Base-by-base conservation (phyloP, 2,888 invertebrate genomes). In the Brachycybe producta region DNA sequence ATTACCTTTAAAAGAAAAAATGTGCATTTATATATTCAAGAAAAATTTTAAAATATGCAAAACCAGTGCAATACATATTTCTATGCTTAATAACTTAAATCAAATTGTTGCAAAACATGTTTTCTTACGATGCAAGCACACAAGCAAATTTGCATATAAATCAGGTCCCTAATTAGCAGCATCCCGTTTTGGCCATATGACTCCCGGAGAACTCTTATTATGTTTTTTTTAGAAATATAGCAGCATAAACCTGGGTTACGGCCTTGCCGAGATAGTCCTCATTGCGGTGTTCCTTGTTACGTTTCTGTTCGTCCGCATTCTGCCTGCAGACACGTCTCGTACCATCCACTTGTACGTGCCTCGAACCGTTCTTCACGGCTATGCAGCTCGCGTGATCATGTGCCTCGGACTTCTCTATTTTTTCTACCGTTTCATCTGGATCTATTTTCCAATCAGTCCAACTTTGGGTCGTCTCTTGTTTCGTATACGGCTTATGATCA, bases 381-480 rank as follows among this genome's bases (percentile, higher is more conserved):
- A 62, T 41, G 58, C 60, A n/a, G 59, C 62, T 34, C 63, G 65
- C 55, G 61, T 65, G 13, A 56, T 67, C 23, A 55, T 67, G 53
- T 63, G 65, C 48, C 35, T 62, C n/a, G 66, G 62, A 11, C 58
- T 72, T 13, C 61, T 72, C 19, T 71, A 69, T 59, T 68, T 69
- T 59, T 70, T 66, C 59, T 71, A 69, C 57, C 61, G 70, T 5
- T 64, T 70, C 13, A 61, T 72, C 28, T 65, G 65, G 48, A 65
- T 66, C 30, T 70, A 69, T 58, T 60, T 71, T 21, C 70, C 70
- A 0, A 66, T 70, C 49, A 65, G 65, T 43, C 64, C 65, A 2
- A 67, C 66, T 3, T 58, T 67, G 13, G 71, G 70, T 24, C 70
- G 69, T 1, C 62, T 70, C 60, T 56, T 71, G 27, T 66, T 70